Conservation (phyloP, 2,888 invertebrate species). For the Erebia palarica region DNA sequence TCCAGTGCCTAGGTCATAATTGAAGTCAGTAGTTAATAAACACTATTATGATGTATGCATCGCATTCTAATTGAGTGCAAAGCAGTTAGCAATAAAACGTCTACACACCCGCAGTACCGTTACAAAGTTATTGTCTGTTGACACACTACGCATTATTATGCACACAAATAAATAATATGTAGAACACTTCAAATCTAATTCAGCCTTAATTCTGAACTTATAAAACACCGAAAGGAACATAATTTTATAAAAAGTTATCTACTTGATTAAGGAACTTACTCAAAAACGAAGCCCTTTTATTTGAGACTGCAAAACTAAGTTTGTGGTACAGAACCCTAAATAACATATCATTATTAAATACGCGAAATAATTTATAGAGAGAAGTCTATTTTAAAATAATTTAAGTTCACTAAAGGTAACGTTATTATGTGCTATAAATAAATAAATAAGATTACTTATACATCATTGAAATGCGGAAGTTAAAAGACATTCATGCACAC, state of each 20-base stretch:
- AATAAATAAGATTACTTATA: background rate
- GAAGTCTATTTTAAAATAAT: background rate
- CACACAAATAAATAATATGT: no score
- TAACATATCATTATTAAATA: no score
- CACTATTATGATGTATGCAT: background rate
- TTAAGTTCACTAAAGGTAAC: background rate
- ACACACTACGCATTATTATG: no score
- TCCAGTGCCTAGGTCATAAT: background rate
- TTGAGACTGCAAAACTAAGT: no score
- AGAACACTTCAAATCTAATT: no score
- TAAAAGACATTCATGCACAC: background rate
- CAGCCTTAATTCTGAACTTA: no score
- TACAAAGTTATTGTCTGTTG: background rate
- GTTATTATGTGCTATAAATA: background rate
- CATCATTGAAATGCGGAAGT: slow-evolving; percentile 10
- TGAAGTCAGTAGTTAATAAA: slow-evolving; percentile 1
- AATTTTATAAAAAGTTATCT: no score
- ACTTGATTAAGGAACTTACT: no score
- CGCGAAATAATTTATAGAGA: no score
- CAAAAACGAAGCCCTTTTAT: no score
- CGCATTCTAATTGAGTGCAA: background rate
- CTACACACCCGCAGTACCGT: slow-evolving; percentile 2
- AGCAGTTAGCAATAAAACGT: background rate
- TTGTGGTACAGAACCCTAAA: no score
- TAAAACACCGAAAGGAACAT: no score